Conservation (phyloP, 2,797 vertebrate species). For the Chelon labrosus region DNA sequence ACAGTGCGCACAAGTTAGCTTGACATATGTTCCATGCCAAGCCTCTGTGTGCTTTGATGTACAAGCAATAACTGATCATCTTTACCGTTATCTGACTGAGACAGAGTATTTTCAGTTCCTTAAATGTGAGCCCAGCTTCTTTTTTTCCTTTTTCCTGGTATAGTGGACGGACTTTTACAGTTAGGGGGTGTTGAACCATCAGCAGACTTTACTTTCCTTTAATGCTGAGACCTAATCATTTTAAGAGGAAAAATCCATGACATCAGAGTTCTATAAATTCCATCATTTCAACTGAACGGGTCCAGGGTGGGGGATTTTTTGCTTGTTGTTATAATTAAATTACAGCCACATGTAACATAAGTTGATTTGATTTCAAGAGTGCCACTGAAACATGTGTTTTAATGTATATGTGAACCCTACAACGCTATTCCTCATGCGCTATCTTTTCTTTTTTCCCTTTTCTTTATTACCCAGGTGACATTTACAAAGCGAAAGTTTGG, state of each 20-base stretch:
- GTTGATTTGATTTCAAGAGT: conserved; percentile 15
- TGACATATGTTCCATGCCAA: conserved; percentile 46
- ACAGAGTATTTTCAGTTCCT: conserved; percentile 81
- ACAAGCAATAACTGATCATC: conserved; percentile 67
- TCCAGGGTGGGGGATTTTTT: background rate
- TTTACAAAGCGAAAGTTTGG: conserved; percentile 98
- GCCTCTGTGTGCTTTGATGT: conserved; percentile 66
- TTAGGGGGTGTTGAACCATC: conserved; percentile 57
- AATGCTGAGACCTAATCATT: conserved; percentile 41
- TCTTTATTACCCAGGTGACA: conserved; percentile 87
- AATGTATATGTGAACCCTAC: background rate
- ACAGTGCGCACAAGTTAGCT: conserved; percentile 9
- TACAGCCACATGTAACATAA: conserved; percentile 9
- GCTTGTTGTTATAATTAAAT: conserved; percentile 1
- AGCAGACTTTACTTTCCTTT: conserved; percentile 61
- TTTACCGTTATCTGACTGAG: conserved; percentile 79
- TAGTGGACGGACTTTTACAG: conserved; percentile 65
- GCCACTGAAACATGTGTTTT: background rate
- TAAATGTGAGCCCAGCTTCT: conserved; percentile 65
- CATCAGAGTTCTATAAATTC: conserved; percentile 51
- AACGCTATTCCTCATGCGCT: conserved; percentile 12
- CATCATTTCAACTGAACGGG: conserved; percentile 32
- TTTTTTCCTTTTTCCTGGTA: conserved; percentile 69
- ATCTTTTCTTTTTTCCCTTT: conserved; percentile 30
- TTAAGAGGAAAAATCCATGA: conserved; percentile 49